A percentile compares a stretch with the other conserved stretches of the same genome.
Evolutionary conservation across 2,797 vertebrate species (phyloP).

Genomic region (Tamandua tetradactyla): DNA sequence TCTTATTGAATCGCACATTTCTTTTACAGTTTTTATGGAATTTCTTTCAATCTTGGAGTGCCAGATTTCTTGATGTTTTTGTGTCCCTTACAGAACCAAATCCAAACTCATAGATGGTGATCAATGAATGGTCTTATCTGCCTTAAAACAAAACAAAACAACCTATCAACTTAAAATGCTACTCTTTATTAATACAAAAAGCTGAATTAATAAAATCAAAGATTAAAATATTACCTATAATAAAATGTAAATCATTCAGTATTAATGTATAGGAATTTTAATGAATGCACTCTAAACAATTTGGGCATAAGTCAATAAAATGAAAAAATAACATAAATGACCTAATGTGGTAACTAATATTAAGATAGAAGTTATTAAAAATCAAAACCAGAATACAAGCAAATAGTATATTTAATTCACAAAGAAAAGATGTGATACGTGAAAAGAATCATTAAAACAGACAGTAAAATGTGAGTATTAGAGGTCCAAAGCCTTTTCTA

Average conservation of each 20-base stretch:
- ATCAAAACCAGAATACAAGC: background rate
- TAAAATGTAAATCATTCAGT: background rate
- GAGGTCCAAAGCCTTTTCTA: background rate
- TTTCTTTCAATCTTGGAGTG: background rate
- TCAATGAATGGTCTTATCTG: background rate
- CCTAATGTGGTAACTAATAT: background rate
- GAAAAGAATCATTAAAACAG: background rate
- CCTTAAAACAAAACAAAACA: background rate
- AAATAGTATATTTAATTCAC: background rate
- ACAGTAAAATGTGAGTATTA: background rate
- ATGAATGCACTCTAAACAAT: background rate
- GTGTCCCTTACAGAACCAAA: background rate
- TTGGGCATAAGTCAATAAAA: background rate
- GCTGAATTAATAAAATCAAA: background rate
- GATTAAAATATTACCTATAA: background rate
- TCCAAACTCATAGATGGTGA: background rate
- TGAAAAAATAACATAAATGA: background rate
- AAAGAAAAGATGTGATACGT: background rate
- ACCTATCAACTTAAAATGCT: background rate
- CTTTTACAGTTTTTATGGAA: background rate
- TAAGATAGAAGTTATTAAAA: background rate
- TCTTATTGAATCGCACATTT: background rate
- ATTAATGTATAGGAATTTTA: background rate
- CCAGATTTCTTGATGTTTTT: constrained; percentile 7
- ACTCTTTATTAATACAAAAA: background rate